Base-by-base conservation (phyloP, 2,797 vertebrate genomes). In the Luscinia luscinia region DNA sequence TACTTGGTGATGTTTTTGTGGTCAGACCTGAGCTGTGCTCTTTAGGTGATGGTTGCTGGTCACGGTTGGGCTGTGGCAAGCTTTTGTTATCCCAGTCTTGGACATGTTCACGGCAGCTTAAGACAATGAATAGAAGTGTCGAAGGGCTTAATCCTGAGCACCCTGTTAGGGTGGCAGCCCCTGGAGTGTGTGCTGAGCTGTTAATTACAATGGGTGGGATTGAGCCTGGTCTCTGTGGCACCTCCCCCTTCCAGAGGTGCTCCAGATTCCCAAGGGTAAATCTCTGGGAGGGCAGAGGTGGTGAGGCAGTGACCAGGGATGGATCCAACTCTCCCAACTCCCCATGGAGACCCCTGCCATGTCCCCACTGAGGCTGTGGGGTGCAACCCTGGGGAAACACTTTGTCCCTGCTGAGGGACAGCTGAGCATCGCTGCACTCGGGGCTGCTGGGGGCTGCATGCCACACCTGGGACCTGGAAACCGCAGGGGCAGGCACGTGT, bases 361-460 rank as follows among this genome's bases (percentile, higher is more conserved):
- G 1, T 61, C 49, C 46, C n/a, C 22, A 2, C 27, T 28, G 74
- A 52, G 41, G 9, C 1, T 14, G 8, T 1, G 0, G 16, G 10
- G 21, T 1, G 51, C 45, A 52, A 1, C 41, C 12, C 36, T 49
- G 18, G 19, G 20, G 69, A 38, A 76, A 23, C 38, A 8, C 23
- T 36, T 21, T 28, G 19, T 18, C 48, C 32, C 6, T 82, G 12
- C n/a, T 8, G 57, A 57, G 45, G 24, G 24, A 4, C 6, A 10
- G 57, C 28, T 9, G 34, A 69, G 48, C 74, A 15, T 27, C 2
- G 0, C 54, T 21, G 30, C 13, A 0, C 3, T 0, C 24, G 1
- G 17, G 27, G 19, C 1, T 48, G 48, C 48, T 3, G 14, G 4
- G 38, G 36, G 9, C 54, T 7, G 12, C 2, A 0, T 0, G 3